Percentiles rank a stretch among this genome's conserved stretches.
These are phyloP conservation scores for Microctonus brassicae DNA, from an alignment of 2,888 invertebrate species.

Conservation along the genomic window DNA sequence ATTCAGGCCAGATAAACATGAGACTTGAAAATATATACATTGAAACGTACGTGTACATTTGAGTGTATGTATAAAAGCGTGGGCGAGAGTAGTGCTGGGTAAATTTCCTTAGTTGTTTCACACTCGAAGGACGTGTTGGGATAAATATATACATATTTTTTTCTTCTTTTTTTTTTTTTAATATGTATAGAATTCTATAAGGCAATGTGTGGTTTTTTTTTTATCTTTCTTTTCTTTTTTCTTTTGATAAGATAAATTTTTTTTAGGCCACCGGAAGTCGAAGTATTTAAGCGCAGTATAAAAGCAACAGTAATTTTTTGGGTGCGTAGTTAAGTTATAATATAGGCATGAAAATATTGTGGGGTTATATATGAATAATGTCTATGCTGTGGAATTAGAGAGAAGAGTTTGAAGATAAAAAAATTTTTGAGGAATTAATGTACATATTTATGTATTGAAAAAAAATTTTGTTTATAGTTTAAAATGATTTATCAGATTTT, in stretches of 20 bases:
- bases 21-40: not conserved
- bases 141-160: not conserved
- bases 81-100: not conserved
- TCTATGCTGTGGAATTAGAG: too few species aligned
- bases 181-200: not conserved
- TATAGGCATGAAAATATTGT: not conserved
- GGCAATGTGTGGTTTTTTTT: too few species aligned
- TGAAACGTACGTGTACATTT: not conserved
- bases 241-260: constrained; percentile 33
- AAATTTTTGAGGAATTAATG: too few species aligned
- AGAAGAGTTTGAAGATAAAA: too few species aligned
- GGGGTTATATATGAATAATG: not conserved
- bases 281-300: not conserved
- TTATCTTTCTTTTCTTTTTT: constrained; percentile 18
- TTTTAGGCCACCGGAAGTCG: constrained; percentile 50
- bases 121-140: not conserved
- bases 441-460: too few species aligned
- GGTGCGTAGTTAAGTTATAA: not conserved
- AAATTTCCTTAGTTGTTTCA: not conserved
- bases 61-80: not conserved
- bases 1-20: constrained; percentile 65
- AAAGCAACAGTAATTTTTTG: not conserved
- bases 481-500: too few species aligned
- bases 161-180: not conserved
- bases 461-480: too few species aligned